Conservation (phyloP, 1,140 invertebrate species). For the Orius insidiosus region DNA sequence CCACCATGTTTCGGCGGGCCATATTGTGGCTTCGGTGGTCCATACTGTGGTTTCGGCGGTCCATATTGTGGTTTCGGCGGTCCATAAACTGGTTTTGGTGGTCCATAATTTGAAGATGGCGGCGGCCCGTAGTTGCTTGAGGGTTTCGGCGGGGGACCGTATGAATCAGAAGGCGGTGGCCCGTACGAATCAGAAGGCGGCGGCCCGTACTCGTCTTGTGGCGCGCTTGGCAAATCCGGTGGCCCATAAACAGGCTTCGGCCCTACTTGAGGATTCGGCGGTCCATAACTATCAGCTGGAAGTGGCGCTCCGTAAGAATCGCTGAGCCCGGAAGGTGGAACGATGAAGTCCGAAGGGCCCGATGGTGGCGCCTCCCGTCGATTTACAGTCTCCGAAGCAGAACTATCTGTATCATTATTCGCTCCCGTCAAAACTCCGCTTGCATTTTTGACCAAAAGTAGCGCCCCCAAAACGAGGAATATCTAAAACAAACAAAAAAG, state of each 20-base stretch:
- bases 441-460: constrained; percentile 9
- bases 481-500: constrained; percentile 16
- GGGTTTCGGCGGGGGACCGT: constrained; percentile 14
- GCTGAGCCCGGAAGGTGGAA: constrained; percentile 21
- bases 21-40: constrained; percentile 19
- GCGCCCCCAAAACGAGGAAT: constrained; percentile 3
- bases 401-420: constrained; percentile 6
- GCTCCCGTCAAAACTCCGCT: constrained; percentile 10
- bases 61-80: constrained; percentile 21
- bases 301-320: constrained; percentile 26
- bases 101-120: constrained; percentile 11
- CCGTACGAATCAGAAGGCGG: constrained; percentile 17
- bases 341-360: constrained; percentile 3
- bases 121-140: constrained; percentile 13
- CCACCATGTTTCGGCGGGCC: constrained; percentile 18
- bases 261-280: constrained; percentile 22
- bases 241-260: constrained; percentile 29
- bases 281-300: constrained; percentile 17
- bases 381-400: constrained; percentile 12
- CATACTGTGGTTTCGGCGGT: constrained; percentile 19
- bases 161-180: constrained; percentile 22
- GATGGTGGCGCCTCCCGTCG: constrained; percentile 12
- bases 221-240: constrained; percentile 25
- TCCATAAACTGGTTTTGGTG: constrained; percentile 18
- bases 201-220: constrained; percentile 25